phyloP scores from a whole-genome alignment of 2,113 vertebrate genomes.

The Dasyprocta punctata region DNA sequence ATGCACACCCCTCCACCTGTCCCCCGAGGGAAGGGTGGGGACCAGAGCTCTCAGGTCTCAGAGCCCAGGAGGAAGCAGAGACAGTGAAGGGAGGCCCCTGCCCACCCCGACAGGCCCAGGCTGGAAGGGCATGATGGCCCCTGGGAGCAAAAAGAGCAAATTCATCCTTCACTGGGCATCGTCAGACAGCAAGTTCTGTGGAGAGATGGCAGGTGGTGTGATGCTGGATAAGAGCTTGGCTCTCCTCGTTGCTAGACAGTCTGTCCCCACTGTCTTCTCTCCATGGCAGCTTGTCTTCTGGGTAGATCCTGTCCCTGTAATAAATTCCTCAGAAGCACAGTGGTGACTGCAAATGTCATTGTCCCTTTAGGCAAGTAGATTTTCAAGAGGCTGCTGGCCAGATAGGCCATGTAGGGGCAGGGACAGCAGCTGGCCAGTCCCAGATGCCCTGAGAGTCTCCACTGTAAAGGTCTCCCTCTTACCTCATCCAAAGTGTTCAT shows the following conservation, averaged over 20 bases:
- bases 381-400: neutral
- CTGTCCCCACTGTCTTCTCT: neutral
- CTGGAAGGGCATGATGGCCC: neutral
- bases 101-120: neutral
- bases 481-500: neutral
- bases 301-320: neutral
- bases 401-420: neutral
- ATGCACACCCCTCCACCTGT: neutral
- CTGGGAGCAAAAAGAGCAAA: neutral
- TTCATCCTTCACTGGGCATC: neutral
- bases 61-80: neutral
- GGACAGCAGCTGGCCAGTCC: neutral
- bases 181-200: neutral
- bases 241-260: neutral
- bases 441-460: neutral
- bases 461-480: neutral
- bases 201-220: neutral
- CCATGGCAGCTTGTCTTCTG: neutral
- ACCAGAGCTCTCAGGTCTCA: neutral
- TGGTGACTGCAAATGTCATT: neutral
- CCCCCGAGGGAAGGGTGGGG: neutral
- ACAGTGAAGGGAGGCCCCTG: accelerated
- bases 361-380: neutral
- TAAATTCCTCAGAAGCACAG: neutral
- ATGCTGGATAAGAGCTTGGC: neutral